Percentiles rank a stretch among this genome's conserved stretches.
Evolutionary conservation across 2,797 vertebrate genomes (phyloP).

Genomic region (Spinus pinus): DNA sequence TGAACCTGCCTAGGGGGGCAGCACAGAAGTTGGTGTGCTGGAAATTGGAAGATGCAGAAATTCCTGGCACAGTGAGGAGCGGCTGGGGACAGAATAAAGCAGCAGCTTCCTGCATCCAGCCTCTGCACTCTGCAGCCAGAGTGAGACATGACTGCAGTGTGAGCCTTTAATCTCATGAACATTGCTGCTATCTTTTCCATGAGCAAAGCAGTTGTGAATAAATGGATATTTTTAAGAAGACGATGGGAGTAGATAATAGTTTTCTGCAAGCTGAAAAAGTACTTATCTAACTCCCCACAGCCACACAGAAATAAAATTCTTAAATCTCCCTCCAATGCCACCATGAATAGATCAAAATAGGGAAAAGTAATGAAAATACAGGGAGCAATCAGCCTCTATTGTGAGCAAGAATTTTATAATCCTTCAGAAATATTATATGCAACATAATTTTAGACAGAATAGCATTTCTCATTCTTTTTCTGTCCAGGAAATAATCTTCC

Average conservation of each 20-base stretch:
- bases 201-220: not conserved
- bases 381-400: constrained; percentile 44
- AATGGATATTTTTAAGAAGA: not conserved
- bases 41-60: not conserved
- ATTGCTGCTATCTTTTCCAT: not conserved
- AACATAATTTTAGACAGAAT: constrained; percentile 12
- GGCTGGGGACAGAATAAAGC: not conserved
- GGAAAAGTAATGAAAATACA: constrained; percentile 33
- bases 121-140: not conserved
- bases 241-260: not conserved
- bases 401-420: constrained; percentile 17
- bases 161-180: not conserved
- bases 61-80: not conserved
- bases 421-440: constrained; percentile 23
- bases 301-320: not conserved
- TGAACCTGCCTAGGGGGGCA: not conserved
- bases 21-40: not conserved
- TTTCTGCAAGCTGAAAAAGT: not conserved
- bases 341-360: constrained; percentile 30
- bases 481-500: constrained; percentile 23
- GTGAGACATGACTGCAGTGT: not conserved
- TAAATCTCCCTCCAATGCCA: not conserved
- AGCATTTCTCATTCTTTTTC: constrained; percentile 22
- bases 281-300: not conserved
- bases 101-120: not conserved